Conservation (phyloP, 2,797 vertebrate species). For the Sebastes iracundus region DNA sequence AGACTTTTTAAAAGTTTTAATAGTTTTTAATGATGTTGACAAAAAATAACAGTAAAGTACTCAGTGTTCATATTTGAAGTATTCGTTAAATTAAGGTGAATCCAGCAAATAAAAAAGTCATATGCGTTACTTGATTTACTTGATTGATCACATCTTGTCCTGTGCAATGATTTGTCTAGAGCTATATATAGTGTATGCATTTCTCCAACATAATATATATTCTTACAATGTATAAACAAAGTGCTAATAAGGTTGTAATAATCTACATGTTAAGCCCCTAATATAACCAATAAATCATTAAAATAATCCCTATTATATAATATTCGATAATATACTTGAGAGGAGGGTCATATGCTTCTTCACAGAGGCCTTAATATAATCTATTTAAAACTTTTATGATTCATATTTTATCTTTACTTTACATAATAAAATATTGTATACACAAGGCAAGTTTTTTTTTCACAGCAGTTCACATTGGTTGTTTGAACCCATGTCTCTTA, state of each 20-base stretch:
- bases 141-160: constrained; percentile 38
- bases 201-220: constrained; percentile 63
- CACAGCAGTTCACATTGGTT: constrained; percentile 89
- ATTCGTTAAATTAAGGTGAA: constrained; percentile 66
- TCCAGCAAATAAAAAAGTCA: constrained; percentile 58
- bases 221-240: constrained; percentile 70
- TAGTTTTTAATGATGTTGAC: constrained; percentile 69
- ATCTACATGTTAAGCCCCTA: constrained; percentile 50
- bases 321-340: constrained; percentile 66
- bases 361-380: constrained; percentile 75
- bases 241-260: constrained; percentile 48
- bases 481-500: constrained; percentile 81
- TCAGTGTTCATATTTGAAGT: constrained; percentile 72
- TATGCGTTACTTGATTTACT: constrained; percentile 37
- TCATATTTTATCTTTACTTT: constrained; percentile 78
- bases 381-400: constrained; percentile 76
- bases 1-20: constrained; percentile 63
- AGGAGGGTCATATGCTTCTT: constrained; percentile 69
- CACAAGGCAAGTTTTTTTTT: constrained; percentile 88
- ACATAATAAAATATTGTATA: constrained; percentile 97
- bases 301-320: constrained; percentile 68
- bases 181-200: constrained; percentile 58
- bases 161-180: constrained; percentile 73
- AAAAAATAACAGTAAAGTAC: constrained; percentile 74
- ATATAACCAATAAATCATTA: constrained; percentile 60